Base-by-base conservation (phyloP, 2,888 invertebrate genomes). In the Tachina grossa region DNA sequence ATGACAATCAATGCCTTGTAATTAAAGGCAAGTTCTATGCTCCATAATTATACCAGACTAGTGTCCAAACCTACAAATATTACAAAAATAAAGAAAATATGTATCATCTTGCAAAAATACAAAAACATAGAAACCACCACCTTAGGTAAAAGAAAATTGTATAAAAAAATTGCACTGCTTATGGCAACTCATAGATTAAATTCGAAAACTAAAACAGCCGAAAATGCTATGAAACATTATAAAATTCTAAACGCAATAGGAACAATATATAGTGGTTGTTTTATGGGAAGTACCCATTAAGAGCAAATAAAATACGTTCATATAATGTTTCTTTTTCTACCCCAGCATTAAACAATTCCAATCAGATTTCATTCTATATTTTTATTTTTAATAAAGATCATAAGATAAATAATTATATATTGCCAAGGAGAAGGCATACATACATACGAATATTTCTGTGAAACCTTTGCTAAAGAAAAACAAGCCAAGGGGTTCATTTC, bases 131-230 rank as follows among this genome's bases (percentile, higher is more conserved):
- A 68, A 74, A 45, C 19, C 43, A 53, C 65, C 76, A 49, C 71
- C 45, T 41, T 39, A 11, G 8, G 4, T 51, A 63, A 75, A 45
- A 45, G 4, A 11, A 71, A 81, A 55, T 22, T 41, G 11, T 11
- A 4, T 51, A 49, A 53, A 61, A 16, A 65, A 75, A 76, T 49
- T 72, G 76, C 83, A 80, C 76, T 83, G 76, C 85, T 85, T 72
- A 80, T 83, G 83, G 83, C 85, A 85, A 83, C 83, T 68, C 80
- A 72, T 76, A 83, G 61, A 85, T 85, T 83, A 71, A 83, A 76
- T 76, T 76, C 66, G 41, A 80, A 83, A 83, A 72, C 76, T 71
- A 72, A 31, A 85, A 83, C 59, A 45, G 16, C 16, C 22, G 63
- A 78, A 81, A 66, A 43, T 68, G 22, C 22, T 14, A 57, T 22